Conservation (phyloP, 2,113 vertebrate species). For the Vireo altiloquus region DNA sequence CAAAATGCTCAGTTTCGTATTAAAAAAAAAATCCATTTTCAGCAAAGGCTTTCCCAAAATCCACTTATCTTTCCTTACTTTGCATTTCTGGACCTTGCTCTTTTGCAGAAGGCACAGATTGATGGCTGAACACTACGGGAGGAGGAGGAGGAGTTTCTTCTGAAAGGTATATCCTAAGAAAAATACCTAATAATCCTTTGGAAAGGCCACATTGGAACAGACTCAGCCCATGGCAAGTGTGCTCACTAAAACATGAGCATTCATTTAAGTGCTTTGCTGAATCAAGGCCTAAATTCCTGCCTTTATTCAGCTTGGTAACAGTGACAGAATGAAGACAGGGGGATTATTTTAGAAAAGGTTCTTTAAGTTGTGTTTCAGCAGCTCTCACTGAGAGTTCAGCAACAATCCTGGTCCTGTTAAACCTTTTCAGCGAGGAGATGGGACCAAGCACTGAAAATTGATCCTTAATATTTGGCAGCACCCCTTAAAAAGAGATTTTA, state of each 20-base stretch:
- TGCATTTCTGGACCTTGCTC: background rate
- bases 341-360: background rate
- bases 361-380: background rate
- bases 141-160: background rate
- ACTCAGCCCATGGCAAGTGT: background rate
- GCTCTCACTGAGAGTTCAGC: background rate
- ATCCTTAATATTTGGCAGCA: background rate
- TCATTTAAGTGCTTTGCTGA: conserved; percentile 3
- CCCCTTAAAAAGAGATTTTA: background rate
- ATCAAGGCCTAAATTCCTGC: conserved; percentile 5
- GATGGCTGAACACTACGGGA: background rate
- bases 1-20: background rate
- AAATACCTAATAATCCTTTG: background rate
- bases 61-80: background rate
- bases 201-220: background rate
- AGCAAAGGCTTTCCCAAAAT: background rate
- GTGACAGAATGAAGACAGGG: background rate
- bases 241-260: background rate
- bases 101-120: background rate
- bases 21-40: background rate
- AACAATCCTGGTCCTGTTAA: background rate
- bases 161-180: background rate
- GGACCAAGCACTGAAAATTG: background rate
- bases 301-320: background rate
- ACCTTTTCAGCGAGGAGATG: background rate